Percentiles rank a stretch among this genome's conserved stretches.
phyloP scores from a whole-genome alignment of 2,797 vertebrate genomes.

The Nyctalus aviator region DNA sequence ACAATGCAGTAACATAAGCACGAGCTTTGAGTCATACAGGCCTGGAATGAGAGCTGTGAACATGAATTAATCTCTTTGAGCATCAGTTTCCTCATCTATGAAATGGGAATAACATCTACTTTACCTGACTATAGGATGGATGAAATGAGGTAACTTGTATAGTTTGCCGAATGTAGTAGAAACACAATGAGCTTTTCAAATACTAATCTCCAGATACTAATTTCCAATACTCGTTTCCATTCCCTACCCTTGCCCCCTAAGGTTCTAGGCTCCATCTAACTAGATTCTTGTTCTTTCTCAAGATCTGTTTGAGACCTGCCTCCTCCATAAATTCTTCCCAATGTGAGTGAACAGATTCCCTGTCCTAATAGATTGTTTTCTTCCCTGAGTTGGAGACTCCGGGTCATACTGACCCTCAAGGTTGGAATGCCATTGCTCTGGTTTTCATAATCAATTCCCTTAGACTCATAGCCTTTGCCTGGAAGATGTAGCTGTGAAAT shows the following conservation, averaged over 20 bases:
- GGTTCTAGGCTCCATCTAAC: neutral
- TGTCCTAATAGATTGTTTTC: slow-evolving; percentile 17
- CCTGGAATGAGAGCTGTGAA: neutral
- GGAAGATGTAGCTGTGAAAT: neutral
- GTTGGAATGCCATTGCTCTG: slow-evolving; percentile 34
- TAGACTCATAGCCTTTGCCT: neutral
- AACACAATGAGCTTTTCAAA: neutral
- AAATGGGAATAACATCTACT: neutral
- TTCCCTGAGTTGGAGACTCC: neutral
- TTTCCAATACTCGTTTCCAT: neutral
- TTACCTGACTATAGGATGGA: fast-evolving
- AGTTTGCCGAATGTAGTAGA: neutral
- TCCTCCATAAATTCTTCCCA: neutral
- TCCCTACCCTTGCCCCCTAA: neutral
- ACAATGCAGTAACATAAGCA: neutral
- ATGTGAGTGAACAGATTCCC: neutral
- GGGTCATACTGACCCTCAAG: slow-evolving; percentile 41
- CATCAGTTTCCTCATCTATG: slow-evolving; percentile 5
- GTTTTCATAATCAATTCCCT: neutral
- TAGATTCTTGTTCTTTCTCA: slow-evolving; percentile 14
- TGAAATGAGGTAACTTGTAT: neutral
- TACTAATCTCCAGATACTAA: neutral
- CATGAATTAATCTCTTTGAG: neutral
- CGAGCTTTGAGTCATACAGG: neutral
- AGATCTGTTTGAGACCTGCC: slow-evolving; percentile 7